phyloP scores from a whole-genome alignment of 2,888 invertebrate genomes.

The Lepetodrilus schrolli region DNA sequence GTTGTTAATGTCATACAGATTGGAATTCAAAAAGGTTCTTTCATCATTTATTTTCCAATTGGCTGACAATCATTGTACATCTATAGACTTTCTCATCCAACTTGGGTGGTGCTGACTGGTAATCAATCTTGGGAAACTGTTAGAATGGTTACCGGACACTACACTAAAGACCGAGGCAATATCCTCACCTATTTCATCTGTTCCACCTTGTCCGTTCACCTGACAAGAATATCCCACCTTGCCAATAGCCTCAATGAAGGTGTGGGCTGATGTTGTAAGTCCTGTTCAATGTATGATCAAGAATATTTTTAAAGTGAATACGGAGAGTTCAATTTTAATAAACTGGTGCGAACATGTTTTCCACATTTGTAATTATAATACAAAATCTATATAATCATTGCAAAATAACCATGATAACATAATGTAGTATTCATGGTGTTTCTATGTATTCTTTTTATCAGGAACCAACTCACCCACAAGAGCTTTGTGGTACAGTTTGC shows the following conservation, averaged over 20 bases:
- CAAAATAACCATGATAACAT: background rate
- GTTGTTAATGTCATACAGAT: too few species aligned
- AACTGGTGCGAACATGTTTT: too few species aligned
- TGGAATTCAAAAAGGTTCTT: too few species aligned
- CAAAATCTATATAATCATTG: background rate
- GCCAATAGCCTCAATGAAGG: conserved; percentile 52
- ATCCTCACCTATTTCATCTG: conserved; percentile 56
- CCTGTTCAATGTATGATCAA: conserved; percentile 42
- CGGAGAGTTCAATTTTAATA: too few species aligned
- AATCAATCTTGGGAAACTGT: too few species aligned
- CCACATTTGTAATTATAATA: background rate
- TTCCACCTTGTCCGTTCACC: conserved; percentile 52
- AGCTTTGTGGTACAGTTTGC: conserved; percentile 94
- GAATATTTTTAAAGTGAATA: too few species aligned
- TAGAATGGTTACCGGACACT: too few species aligned
- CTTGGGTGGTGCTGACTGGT: too few species aligned
- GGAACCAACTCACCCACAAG: conserved; percentile 75
- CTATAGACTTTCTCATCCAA: too few species aligned
- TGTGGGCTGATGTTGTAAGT: conserved; percentile 49
- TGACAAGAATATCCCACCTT: conserved; percentile 49
- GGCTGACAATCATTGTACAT: too few species aligned
- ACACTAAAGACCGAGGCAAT: background rate
- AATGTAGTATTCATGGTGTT: background rate
- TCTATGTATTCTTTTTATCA: background rate
- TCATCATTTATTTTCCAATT: too few species aligned